Evolutionary conservation across 2,888 invertebrate genomes (phyloP).

Genomic region (Troglohyphantes excavatus): DNA sequence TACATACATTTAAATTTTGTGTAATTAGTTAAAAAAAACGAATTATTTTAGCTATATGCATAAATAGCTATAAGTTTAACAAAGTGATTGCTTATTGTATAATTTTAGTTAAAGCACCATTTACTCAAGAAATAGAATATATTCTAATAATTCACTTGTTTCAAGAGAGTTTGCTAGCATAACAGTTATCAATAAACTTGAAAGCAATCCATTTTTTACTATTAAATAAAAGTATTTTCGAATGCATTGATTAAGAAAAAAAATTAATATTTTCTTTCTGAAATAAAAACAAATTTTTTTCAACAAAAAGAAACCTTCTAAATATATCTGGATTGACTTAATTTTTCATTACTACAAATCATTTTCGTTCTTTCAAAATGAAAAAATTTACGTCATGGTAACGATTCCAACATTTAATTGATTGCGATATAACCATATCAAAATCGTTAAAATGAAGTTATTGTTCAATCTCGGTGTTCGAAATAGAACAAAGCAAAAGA

Average conservation of each 20-base stretch:
- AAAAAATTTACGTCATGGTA: neutral
- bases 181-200: too few relatives aligned
- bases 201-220: neutral
- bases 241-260: neutral
- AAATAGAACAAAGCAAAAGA: conserved; percentile 37
- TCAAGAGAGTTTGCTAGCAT: too few relatives aligned
- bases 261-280: neutral
- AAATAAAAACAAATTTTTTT: too few relatives aligned
- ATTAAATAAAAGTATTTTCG: neutral
- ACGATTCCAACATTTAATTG: conserved; percentile 40
- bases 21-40: too few relatives aligned
- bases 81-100: too few relatives aligned
- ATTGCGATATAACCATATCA: neutral
- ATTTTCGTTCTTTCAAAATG: conserved; percentile 13
- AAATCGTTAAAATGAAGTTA: conserved; percentile 72
- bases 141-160: too few relatives aligned
- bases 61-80: too few relatives aligned
- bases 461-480: conserved; percentile 24
- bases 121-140: too few relatives aligned
- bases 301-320: neutral
- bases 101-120: too few relatives aligned
- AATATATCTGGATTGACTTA: conserved; percentile 23
- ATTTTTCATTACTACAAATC: conserved; percentile 18
- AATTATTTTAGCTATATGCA: too few relatives aligned
- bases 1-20: too few relatives aligned